Percentiles rank a stretch among this genome's conserved stretches.
These are phyloP conservation scores for Siniperca knerii DNA, from an alignment of 2,113 vertebrate species.

Conservation along the genomic window DNA sequence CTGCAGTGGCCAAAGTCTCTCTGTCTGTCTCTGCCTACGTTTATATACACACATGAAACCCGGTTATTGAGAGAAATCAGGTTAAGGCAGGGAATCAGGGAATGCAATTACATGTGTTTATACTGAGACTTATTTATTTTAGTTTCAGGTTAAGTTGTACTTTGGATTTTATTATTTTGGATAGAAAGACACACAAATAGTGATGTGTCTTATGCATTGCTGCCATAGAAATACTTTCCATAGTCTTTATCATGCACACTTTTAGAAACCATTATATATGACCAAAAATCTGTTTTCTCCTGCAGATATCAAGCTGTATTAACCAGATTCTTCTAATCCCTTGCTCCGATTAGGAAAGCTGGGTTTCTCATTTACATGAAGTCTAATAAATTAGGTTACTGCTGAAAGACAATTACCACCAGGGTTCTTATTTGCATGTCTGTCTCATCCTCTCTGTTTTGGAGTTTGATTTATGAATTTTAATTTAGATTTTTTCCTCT, in stretches of 20 bases:
- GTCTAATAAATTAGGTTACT: background rate
- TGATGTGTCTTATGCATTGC: background rate
- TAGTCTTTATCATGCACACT: background rate
- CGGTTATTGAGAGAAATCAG: conserved; percentile 26
- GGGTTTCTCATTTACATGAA: conserved; percentile 15
- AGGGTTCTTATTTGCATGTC: conserved; percentile 36
- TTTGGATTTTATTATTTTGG: conserved; percentile 20
- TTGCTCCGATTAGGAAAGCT: background rate
- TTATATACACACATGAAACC: conserved; percentile 37
- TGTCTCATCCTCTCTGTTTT: conserved; percentile 21
- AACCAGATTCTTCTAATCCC: background rate
- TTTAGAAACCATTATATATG: background rate
- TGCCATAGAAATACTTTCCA: background rate
- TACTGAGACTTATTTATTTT: conserved; percentile 15
- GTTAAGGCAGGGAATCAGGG: background rate
- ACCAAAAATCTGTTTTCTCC: background rate
- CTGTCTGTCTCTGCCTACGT: conserved; percentile 9
- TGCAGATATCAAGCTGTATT: conserved; percentile 8
- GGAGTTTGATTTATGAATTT: background rate
- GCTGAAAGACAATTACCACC: background rate
- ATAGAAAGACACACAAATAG: background rate
- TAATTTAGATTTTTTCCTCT: background rate
- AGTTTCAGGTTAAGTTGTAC: conserved; percentile 5
- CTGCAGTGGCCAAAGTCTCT: conserved; percentile 44
- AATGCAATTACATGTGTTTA: conserved; percentile 17